A percentile compares a stretch with the other conserved stretches of the same genome.
Conservation (phyloP, 2,113 vertebrate species). For the Hydrolagus affinis region DNA sequence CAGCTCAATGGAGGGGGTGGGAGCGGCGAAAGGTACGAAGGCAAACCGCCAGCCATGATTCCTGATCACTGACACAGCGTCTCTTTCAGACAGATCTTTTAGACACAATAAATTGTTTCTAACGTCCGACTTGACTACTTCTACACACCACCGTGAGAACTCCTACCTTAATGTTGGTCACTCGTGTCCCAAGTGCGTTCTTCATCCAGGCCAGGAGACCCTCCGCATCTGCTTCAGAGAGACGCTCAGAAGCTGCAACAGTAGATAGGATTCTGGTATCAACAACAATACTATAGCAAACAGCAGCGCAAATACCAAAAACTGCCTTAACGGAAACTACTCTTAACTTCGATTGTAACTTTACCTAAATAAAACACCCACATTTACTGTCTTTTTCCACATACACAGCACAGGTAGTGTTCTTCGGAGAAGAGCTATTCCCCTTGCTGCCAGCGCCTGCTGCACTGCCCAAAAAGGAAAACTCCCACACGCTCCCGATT, state of each 20-base stretch:
- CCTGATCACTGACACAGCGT: too few relatives aligned
- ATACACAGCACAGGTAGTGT: too few relatives aligned
- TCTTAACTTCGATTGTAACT: too few relatives aligned
- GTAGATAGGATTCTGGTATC: background rate
- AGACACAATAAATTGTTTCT: too few relatives aligned
- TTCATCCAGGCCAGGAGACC: constrained; percentile 91
- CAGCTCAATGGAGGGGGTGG: background rate
- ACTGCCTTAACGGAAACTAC: too few relatives aligned
- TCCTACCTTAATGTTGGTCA: constrained; percentile 77
- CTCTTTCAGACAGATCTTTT: too few relatives aligned
- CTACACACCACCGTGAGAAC: too few relatives aligned
- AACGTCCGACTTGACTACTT: too few relatives aligned
- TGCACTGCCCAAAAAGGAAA: background rate
- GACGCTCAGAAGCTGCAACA: constrained; percentile 59
- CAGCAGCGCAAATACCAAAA: too few relatives aligned
- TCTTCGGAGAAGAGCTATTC: background rate
- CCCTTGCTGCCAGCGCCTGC: background rate
- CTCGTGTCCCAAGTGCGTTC: constrained; percentile 67
- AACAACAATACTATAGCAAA: background rate
- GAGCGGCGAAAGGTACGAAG: background rate
- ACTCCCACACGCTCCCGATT: background rate
- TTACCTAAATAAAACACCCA: too few relatives aligned
- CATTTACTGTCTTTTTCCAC: too few relatives aligned
- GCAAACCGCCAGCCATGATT: background rate
- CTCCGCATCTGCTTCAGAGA: constrained; percentile 70